Evolutionary conservation across 1,140 invertebrate genomes (phyloP).

Genomic region (Brachystomella parvula): DNA sequence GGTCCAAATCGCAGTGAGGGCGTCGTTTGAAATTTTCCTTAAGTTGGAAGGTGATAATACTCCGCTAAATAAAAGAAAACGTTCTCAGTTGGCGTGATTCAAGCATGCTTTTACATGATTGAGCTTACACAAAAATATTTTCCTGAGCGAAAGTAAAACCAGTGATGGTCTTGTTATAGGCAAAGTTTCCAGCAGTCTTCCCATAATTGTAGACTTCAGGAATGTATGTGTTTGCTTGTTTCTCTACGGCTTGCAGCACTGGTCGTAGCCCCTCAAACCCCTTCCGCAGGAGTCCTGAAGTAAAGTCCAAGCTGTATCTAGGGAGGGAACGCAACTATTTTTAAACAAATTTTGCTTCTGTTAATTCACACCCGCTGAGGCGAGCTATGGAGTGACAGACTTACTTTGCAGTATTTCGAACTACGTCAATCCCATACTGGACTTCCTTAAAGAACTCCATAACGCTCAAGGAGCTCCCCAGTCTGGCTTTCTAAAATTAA

Average conservation of each 20-base stretch:
- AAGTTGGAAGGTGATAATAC: conserved; percentile 32
- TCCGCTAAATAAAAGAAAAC: conserved; percentile 21
- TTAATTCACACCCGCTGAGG: background rate
- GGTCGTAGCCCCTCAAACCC: conserved; percentile 35
- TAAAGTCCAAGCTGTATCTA: background rate
- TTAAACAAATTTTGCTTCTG: background rate
- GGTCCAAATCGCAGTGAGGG: conserved; percentile 29
- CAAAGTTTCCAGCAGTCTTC: conserved; percentile 2
- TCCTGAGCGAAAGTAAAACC: conserved; percentile 19
- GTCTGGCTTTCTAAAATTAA: conserved; percentile 30
- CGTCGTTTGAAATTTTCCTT: conserved; percentile 31
- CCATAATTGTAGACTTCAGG: conserved; percentile 27
- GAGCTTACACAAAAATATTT: conserved; percentile 36
- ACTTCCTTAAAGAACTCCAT: conserved; percentile 33
- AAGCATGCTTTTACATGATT: background rate
- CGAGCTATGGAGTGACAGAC: background rate
- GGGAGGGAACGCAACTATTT: background rate
- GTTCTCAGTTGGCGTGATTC: background rate
- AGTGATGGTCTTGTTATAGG: background rate
- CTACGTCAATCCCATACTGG: conserved; percentile 12
- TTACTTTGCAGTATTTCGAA: conserved; percentile 6
- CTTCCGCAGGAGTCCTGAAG: conserved; percentile 22
- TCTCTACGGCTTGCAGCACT: conserved; percentile 36
- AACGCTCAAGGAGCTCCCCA: conserved; percentile 31
- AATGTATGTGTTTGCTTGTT: conserved; percentile 37